These are phyloP conservation scores for Stichodactyla helianthus DNA, from an alignment of 64 coral and sea anemone species.

Conservation along the genomic window DNA sequence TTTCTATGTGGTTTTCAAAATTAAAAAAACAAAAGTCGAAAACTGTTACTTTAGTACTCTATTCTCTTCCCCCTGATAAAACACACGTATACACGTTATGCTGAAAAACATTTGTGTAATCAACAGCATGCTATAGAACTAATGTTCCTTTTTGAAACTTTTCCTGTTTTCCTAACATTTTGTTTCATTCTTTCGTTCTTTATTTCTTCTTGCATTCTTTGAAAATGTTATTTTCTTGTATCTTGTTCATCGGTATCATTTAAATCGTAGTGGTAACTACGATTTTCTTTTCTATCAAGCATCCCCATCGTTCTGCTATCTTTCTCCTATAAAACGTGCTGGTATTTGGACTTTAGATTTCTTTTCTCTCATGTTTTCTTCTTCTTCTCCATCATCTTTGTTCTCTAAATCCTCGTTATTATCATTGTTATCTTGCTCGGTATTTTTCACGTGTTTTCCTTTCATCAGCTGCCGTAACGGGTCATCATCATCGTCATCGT, in stretches of 20 bases:
- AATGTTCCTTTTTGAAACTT: no score
- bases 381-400: background rate
- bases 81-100: no score
- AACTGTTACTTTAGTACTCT: no score
- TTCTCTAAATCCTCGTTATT: background rate
- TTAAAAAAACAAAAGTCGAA: no score
- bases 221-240: background rate
- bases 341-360: conserved; percentile 1
- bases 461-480: conserved; percentile 1
- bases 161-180: no score
- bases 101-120: no score
- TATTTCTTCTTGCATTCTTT: background rate
- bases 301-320: background rate
- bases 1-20: no score
- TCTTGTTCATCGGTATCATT: background rate
- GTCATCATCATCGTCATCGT: conserved; percentile 9
- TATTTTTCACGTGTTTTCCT: background rate
- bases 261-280: background rate
- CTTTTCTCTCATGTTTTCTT: background rate
- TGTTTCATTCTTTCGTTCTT: background rate
- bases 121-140: no score
- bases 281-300: background rate
- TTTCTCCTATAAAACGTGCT: conserved; percentile 17
- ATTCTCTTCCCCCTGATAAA: no score
- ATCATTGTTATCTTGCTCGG: background rate